Evolutionary conservation across 2,888 invertebrate genomes (phyloP).

Genomic region (Allygus modestus): DNA sequence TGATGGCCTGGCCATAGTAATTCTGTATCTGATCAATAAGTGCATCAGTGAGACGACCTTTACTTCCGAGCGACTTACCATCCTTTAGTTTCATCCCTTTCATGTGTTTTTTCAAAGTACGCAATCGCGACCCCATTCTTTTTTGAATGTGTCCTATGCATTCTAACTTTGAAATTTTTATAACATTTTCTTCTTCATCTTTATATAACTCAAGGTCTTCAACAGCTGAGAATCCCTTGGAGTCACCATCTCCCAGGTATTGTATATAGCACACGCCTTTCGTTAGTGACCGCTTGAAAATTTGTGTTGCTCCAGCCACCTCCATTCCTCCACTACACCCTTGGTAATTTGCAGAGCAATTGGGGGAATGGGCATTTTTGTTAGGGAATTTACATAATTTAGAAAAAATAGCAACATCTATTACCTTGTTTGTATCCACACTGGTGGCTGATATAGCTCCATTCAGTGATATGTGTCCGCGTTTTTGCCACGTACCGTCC

Average conservation of each 20-base stretch:
- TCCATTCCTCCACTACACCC: conserved; percentile 17
- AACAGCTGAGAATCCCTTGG: conserved; percentile 4
- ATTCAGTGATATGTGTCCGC: neutral
- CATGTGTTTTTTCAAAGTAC: conserved; percentile 12
- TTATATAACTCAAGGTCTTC: conserved; percentile 3
- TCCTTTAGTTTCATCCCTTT: conserved; percentile 14
- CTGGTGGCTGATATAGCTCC: neutral
- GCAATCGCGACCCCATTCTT: conserved; percentile 37
- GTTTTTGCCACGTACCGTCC: neutral
- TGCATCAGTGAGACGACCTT: conserved; percentile 23
- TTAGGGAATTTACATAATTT: conserved; percentile 17
- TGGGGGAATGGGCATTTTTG: conserved; percentile 10
- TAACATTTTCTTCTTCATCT: neutral
- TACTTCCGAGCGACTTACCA: conserved; percentile 36
- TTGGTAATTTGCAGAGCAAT: conserved; percentile 22
- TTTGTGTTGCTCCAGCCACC: conserved; percentile 23
- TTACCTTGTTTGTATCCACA: neutral
- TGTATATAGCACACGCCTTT: conserved; percentile 25
- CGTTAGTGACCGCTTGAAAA: conserved; percentile 14
- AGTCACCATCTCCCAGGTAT: conserved; percentile 21
- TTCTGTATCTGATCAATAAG: conserved; percentile 48
- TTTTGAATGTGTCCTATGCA: conserved; percentile 37
- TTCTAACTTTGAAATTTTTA: conserved; percentile 35
- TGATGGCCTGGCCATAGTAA: conserved; percentile 44
- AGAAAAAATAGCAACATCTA: neutral